Base-by-base conservation (phyloP, 2,888 invertebrate genomes). In the Syritta pipiens region DNA sequence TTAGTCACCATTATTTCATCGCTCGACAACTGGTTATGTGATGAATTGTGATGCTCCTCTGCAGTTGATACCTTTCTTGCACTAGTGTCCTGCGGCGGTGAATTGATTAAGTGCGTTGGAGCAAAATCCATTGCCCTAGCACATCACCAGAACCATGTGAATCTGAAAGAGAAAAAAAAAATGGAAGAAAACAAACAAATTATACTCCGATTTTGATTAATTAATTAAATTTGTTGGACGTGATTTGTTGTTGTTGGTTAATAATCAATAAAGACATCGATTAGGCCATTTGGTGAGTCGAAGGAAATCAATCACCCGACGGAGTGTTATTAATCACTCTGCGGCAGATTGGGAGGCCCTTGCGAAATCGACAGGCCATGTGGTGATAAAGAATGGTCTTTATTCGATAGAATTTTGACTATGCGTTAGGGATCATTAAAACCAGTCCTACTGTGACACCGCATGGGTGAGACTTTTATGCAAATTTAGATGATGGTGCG, bases 1-100 rank as follows among this genome's bases (percentile, higher is more conserved):
- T 79, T 74, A 49, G 79, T 79, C 74, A 79, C 74, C 79, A 79
- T 79, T 62, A 62, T 79, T 46, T 40, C 28, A 19, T 65, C 46
- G 44, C 63, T 32, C 30, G 46, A 51, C 30, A 53, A 37, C 30
- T 57, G 46, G 10, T 40, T 40, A 30, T 46, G 28, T 59, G 65
- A 72, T 65, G 48, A 49, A 67, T 37, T 37, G 14, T 37, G 44
- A 63, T 49, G 26, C 19, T 53, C 55, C 12, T 62, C 48, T 32
- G n/a, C 10, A 28, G 46, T 24, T 65, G 37, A 57, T 55, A 30
- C 20, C 9, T 57, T 59, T 76, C 65, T 46, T 42, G 19, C 7
- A 48, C 37, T 51, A 49, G 44, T 37, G 59, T 77, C 65, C 72
- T 60, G 76, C 46, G 51, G 63, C 20, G 69, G 62, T 32, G 53